Evolutionary conservation across 2,888 invertebrate genomes (phyloP).

Genomic region (Sphaerophoria rueppellii): DNA sequence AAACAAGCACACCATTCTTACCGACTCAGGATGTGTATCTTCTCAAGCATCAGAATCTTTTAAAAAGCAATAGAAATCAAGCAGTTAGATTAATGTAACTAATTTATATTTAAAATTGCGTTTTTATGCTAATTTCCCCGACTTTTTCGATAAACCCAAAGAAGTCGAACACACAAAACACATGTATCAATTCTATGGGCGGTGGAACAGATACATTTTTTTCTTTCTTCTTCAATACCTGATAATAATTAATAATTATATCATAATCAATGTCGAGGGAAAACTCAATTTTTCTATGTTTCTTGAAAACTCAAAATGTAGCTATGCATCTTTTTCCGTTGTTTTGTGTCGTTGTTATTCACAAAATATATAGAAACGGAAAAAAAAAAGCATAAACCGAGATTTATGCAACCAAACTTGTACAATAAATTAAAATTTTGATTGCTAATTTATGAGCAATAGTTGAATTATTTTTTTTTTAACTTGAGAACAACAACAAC

Average conservation of each 20-base stretch:
- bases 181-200: neutral
- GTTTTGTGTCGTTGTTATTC: conserved; percentile 13
- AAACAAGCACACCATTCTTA: conserved; percentile 51
- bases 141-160: conserved; percentile 34
- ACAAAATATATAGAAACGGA: conserved; percentile 4
- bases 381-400: conserved; percentile 23
- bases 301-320: conserved; percentile 25
- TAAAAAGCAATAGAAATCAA: conserved; percentile 61
- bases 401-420: conserved; percentile 59
- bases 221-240: conserved; percentile 14
- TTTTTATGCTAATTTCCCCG: conserved; percentile 68
- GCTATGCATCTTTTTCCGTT: conserved; percentile 45
- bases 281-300: conserved; percentile 28
- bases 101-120: conserved; percentile 67
- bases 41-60: conserved; percentile 27
- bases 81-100: conserved; percentile 69
- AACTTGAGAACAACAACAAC: neutral
- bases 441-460: conserved; percentile 70
- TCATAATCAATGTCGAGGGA: conserved; percentile 64
- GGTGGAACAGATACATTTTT: conserved; percentile 60
- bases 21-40: conserved; percentile 28
- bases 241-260: conserved; percentile 72
- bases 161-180: neutral
- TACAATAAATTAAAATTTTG: conserved; percentile 64
- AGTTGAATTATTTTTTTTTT: conserved; percentile 61